These are phyloP conservation scores for Egretta garzetta DNA, from an alignment of 2,113 vertebrate genomes.

Conservation along the genomic window DNA sequence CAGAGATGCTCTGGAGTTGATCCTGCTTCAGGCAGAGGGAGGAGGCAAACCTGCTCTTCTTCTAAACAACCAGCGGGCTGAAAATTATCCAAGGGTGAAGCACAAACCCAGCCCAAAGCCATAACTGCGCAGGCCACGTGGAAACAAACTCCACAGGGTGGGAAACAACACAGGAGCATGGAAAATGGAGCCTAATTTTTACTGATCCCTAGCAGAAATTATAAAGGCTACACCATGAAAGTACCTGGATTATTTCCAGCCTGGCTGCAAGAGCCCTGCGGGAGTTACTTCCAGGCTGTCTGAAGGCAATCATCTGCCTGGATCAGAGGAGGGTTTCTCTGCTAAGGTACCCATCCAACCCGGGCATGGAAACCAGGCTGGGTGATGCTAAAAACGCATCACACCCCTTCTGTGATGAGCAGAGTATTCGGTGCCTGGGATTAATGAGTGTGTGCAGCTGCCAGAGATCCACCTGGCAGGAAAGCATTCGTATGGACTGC, in stretches of 20 bases:
- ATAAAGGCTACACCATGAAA: neutral
- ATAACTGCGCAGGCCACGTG: neutral
- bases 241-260: neutral
- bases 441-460: neutral
- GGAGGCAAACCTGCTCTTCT: neutral
- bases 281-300: neutral
- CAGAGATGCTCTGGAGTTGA: accelerated
- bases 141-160: neutral
- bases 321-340: neutral
- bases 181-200: neutral
- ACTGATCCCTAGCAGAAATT: neutral
- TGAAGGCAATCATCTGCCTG: neutral
- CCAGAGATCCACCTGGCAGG: neutral
- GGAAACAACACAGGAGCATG: neutral
- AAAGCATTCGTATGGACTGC: neutral
- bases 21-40: neutral
- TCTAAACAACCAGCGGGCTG: neutral
- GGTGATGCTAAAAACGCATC: neutral
- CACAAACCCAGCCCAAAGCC: neutral
- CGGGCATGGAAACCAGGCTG: neutral
- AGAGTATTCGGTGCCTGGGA: neutral
- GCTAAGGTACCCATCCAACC: neutral
- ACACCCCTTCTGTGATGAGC: neutral
- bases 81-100: neutral
- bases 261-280: neutral